Conservation (phyloP, 2,113 vertebrate species). For the Opisthocomus hoazin region DNA sequence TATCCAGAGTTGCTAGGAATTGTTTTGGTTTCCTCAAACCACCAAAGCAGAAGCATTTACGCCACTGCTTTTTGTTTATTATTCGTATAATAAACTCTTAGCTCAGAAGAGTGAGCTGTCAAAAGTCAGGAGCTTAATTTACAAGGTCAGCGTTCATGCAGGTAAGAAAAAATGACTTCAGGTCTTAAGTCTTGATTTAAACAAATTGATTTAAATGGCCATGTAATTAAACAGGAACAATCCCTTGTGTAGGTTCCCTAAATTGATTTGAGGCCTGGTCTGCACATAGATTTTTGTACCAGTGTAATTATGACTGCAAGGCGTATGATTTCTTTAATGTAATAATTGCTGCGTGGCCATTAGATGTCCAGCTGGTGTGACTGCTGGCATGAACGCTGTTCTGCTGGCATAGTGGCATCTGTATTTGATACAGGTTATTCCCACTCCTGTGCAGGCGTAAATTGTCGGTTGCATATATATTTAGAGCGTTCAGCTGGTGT, state of each 20-base stretch:
- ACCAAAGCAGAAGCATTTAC: not conserved
- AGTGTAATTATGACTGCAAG: not conserved
- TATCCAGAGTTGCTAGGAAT: not conserved
- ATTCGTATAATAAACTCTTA: not conserved
- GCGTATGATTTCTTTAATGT: not conserved
- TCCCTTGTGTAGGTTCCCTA: not conserved
- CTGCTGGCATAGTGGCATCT: not conserved
- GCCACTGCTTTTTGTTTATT: not conserved
- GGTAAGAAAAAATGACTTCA: not conserved
- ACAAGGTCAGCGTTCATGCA: not conserved
- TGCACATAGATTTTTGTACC: not conserved
- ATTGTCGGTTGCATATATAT: not conserved
- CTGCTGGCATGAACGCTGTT: not conserved
- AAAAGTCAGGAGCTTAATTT: not conserved
- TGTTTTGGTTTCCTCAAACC: not conserved
- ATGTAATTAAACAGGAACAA: not conserved
- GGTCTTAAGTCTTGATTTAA: not conserved
- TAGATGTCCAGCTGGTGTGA: not conserved
- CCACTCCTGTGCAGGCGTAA: not conserved
- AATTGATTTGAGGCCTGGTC: not conserved
- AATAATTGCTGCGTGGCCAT: not conserved
- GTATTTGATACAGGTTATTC: not conserved
- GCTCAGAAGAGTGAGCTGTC: not conserved
- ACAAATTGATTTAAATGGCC: not conserved
- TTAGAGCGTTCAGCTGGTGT: not conserved